Base-by-base conservation (phyloP, 2,797 vertebrate species). In the Tangara arthus region DNA sequence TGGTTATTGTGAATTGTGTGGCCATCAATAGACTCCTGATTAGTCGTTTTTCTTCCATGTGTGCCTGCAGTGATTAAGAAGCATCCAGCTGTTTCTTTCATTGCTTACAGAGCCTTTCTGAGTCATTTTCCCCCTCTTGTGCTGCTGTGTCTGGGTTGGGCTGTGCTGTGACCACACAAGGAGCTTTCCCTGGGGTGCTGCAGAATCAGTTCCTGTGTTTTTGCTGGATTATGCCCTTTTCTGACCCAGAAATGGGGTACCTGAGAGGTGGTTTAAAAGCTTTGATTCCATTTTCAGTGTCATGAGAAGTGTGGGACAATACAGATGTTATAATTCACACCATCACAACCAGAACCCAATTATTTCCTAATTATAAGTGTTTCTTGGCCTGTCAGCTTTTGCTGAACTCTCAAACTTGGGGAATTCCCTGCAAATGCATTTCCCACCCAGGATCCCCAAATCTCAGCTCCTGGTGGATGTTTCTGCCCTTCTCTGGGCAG, bases 1-100 rank as follows among this genome's bases (percentile, higher is more conserved):
- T 83, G 69, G 82, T 17, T 72, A 83, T 14, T 82, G 65, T 21
- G 41, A 30, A 85, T 92, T 93, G 75, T 88, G 87, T 63, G 42
- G 30, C 77, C 95, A 86, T 87, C 93, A 95, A 83, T 71, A 21
- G 68, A 34, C 32, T 64, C 75, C 70, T 95, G 87, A 96, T 95
- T 64, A 81, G 63, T 27, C 85, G 37, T 63, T 91, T 87, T 57
- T 37, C 77, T 70, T 60, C 79, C 52, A 30, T 44, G 85, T 59
- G 21, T 59, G 68, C 42, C 93, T 90, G 69, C 50, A 46, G 64
- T 28, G 89, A 76, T 42, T 64, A 73, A 73, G 80, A 71, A 93
- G 80, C 49, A 89, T 30, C 63, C 35, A 73, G 20, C 22, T 83
- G 41, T 30, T 89, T 27, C 28, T 14, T 46, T 59, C 28, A 19